Conservation (phyloP, 2,797 vertebrate species). For the Pogoniulus pusillus region DNA sequence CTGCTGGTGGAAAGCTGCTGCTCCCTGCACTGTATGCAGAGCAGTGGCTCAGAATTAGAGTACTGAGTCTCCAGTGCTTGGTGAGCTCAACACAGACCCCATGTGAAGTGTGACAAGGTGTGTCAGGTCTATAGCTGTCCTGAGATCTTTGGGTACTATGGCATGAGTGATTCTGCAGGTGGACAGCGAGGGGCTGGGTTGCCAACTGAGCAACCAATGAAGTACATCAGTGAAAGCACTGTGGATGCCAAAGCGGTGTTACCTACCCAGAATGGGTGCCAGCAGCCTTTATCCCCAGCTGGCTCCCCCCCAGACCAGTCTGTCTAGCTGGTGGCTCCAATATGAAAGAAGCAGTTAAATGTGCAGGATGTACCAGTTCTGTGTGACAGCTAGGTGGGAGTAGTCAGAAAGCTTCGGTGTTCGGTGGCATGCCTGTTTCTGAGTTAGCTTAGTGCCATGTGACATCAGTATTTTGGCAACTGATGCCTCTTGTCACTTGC, state of each 20-base stretch:
- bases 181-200: not conserved
- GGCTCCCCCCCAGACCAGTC: accelerated
- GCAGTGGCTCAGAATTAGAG: not conserved
- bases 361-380: not conserved
- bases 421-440: not conserved
- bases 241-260: not conserved
- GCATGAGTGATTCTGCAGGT: not conserved
- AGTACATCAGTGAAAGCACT: not conserved
- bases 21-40: not conserved
- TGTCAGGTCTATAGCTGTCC: not conserved
- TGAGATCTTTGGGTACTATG: accelerated
- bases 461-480: not conserved
- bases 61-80: not conserved
- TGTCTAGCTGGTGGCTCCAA: not conserved
- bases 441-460: not conserved
- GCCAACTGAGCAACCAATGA: not conserved
- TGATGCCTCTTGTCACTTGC: not conserved
- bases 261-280: not conserved
- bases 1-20: not conserved
- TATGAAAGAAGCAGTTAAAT: not conserved
- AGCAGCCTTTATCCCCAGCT: not conserved
- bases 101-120: not conserved
- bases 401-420: not conserved
- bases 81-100: accelerated
- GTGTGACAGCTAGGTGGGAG: not conserved